These are phyloP conservation scores for Hemiscyllium ocellatum DNA, from an alignment of 2,113 vertebrate genomes.

Conservation along the genomic window DNA sequence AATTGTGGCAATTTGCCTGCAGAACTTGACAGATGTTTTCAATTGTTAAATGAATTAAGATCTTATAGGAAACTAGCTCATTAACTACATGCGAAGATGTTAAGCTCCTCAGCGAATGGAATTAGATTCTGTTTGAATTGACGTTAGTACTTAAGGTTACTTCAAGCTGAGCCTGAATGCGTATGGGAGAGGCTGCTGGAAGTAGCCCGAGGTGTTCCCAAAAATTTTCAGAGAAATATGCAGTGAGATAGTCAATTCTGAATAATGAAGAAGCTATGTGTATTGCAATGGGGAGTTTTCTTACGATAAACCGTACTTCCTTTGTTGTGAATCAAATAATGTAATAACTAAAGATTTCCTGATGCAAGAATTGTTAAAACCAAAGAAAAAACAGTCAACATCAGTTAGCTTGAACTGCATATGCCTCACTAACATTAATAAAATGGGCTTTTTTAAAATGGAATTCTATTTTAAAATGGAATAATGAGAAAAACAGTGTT, in stretches of 20 bases:
- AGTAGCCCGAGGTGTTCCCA: not conserved
- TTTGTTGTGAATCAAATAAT: not conserved
- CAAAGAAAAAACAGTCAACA: not conserved
- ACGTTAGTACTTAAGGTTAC: not conserved
- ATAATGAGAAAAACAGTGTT: too few relatives aligned
- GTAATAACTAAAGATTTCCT: not conserved
- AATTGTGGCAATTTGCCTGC: not conserved
- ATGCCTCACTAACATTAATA: not conserved
- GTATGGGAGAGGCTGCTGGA: not conserved
- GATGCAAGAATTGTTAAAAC: not conserved
- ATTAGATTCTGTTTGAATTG: slow-evolving; percentile 1
- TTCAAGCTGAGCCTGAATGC: not conserved
- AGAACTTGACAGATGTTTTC: not conserved
- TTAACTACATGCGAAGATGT: not conserved
- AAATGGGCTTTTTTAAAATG: not conserved
- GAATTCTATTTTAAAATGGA: not conserved
- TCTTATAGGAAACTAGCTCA: not conserved
- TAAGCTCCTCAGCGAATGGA: not conserved
- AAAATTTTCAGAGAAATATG: not conserved
- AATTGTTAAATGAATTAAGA: not conserved
- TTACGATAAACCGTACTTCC: too few relatives aligned
- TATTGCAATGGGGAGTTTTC: not conserved
- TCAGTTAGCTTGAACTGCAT: not conserved
- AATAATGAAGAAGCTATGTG: too few relatives aligned
- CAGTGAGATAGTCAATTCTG: not conserved